Evolutionary conservation across 2,113 vertebrate species (phyloP).

Genomic region (Perca flavescens): DNA sequence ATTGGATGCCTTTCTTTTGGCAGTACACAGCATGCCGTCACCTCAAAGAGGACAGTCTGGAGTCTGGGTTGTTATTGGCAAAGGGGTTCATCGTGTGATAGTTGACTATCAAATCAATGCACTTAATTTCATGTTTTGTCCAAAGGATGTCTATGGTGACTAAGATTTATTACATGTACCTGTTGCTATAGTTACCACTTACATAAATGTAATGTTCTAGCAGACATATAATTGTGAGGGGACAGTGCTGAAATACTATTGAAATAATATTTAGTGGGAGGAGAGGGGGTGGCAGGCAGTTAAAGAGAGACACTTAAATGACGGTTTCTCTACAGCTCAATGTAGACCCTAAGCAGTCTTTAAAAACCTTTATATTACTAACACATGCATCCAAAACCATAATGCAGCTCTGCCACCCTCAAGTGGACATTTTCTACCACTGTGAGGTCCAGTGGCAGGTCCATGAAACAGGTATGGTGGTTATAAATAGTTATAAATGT

Average conservation of each 20-base stretch:
- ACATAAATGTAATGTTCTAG: background rate
- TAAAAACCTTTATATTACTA: background rate
- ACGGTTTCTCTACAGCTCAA: background rate
- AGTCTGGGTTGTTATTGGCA: conserved; percentile 41
- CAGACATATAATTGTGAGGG: conserved; percentile 1
- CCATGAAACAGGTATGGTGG: background rate
- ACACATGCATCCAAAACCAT: background rate
- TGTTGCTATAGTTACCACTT: conserved; percentile 51
- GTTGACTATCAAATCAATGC: conserved; percentile 32
- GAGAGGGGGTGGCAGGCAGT: background rate
- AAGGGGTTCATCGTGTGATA: conserved; percentile 19
- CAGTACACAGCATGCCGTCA: conserved; percentile 54
- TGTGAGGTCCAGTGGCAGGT: background rate
- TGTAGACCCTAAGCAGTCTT: background rate
- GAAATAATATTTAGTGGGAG: background rate
- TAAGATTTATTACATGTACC: conserved; percentile 10
- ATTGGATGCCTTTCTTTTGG: conserved; percentile 51
- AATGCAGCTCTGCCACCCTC: conserved; percentile 74
- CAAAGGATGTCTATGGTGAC: conserved; percentile 26
- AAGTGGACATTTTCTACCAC: conserved; percentile 53
- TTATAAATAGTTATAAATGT: background rate
- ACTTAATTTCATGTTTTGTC: conserved; percentile 20
- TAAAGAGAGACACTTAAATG: background rate
- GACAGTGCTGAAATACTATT: conserved; percentile 1
- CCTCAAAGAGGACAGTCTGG: conserved; percentile 47